These are phyloP conservation scores for Drosophila pachea DNA, from an alignment of 1,140 invertebrate species.

Conservation along the genomic window DNA sequence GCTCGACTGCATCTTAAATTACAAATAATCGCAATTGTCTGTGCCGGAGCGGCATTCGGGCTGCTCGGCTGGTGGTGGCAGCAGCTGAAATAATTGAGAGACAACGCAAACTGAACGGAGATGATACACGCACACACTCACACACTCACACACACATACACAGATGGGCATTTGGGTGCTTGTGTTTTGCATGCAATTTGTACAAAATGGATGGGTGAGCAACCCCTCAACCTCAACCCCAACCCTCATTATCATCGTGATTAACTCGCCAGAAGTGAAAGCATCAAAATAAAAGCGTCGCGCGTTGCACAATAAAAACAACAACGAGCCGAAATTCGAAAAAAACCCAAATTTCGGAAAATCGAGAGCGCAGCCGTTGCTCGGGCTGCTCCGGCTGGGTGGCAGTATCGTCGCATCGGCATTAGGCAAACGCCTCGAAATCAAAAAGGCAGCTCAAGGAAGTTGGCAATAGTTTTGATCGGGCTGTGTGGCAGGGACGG, in stretches of 20 bases:
- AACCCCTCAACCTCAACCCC: constrained; percentile 43
- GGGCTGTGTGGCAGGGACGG: too few relatives aligned
- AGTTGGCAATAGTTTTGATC: constrained; percentile 41
- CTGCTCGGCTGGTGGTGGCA: constrained; percentile 25
- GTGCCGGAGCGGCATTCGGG: constrained; percentile 30
- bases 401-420: constrained; percentile 74
- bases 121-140: constrained; percentile 42
- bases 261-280: constrained; percentile 70
- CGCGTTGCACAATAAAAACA: constrained; percentile 32
- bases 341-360: constrained; percentile 23
- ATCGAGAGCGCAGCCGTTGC: constrained; percentile 25
- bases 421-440: constrained; percentile 77
- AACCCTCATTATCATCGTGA: constrained; percentile 75
- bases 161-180: neutral
- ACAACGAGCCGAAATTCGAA: constrained; percentile 31
- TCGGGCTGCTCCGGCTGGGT: constrained; percentile 43
- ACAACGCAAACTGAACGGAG: constrained; percentile 68
- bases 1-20: constrained; percentile 78
- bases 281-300: constrained; percentile 58
- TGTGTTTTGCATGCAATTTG: constrained; percentile 57
- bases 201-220: constrained; percentile 41
- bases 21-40: constrained; percentile 78
- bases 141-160: constrained; percentile 7
- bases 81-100: constrained; percentile 79
- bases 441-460: constrained; percentile 74